Conservation (phyloP, 2,888 invertebrate species). For the Entomobrya multifasciata region DNA sequence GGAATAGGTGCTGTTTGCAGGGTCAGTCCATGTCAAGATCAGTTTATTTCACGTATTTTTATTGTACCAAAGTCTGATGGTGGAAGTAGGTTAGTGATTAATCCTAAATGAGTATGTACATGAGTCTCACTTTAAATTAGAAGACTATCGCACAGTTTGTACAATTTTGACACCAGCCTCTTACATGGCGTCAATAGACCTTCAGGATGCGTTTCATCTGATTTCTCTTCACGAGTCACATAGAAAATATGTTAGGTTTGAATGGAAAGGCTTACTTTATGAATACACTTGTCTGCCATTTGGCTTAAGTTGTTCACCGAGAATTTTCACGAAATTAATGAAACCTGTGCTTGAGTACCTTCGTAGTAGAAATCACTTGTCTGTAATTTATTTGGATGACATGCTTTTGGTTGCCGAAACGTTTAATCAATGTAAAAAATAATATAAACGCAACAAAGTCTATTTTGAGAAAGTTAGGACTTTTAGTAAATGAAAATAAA, state of each 20-base stretch:
- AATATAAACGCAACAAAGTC: background rate
- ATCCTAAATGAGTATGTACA: conserved; percentile 65
- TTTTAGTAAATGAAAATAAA: too few species aligned
- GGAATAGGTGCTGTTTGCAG: too few species aligned
- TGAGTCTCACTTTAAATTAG: conserved; percentile 66
- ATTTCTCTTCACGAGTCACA: background rate
- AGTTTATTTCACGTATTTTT: conserved; percentile 58
- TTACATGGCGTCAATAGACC: conserved; percentile 54
- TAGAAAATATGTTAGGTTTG: conserved; percentile 46
- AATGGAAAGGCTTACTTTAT: background rate
- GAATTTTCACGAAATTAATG: conserved; percentile 38
- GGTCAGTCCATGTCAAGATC: too few species aligned
- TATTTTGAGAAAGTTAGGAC: background rate
- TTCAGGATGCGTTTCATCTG: conserved; percentile 64
- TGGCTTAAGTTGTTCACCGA: conserved; percentile 17
- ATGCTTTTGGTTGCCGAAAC: background rate
- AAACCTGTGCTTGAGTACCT: conserved; percentile 10
- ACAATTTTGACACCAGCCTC: background rate
- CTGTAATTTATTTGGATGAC: background rate
- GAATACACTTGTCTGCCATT: conserved; percentile 58
- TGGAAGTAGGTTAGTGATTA: conserved; percentile 43
- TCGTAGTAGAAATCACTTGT: background rate
- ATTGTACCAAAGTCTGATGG: conserved; percentile 55
- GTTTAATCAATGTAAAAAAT: background rate
- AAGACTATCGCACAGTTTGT: conserved; percentile 53